These are phyloP conservation scores for Meriones unguiculatus DNA, from an alignment of 2,113 vertebrate species.

Conservation along the genomic window DNA sequence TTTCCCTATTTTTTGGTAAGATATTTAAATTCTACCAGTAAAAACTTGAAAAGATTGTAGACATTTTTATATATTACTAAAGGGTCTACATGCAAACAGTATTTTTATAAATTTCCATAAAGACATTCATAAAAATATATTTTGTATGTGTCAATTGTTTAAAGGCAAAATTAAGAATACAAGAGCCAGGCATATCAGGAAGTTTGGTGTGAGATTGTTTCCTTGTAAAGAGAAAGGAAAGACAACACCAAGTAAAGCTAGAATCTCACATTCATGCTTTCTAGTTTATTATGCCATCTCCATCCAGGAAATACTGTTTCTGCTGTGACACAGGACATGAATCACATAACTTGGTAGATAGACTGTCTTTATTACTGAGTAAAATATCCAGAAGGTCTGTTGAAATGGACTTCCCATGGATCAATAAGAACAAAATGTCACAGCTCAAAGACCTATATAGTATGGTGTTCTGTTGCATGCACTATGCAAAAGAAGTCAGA, in stretches of 20 bases:
- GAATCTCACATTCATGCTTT: constrained; percentile 6
- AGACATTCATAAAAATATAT: constrained; percentile 31
- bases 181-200: not conserved
- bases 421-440: constrained; percentile 49
- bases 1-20: constrained; percentile 50
- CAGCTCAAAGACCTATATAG: not conserved
- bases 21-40: constrained; percentile 10
- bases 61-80: not conserved
- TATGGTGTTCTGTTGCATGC: not conserved
- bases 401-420: constrained; percentile 13
- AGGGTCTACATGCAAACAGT: not conserved
- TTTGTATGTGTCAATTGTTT: constrained; percentile 16
- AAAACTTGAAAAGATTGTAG: constrained; percentile 28
- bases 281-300: constrained; percentile 9
- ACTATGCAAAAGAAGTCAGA: not conserved
- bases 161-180: not conserved
- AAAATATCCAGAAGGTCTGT: not conserved
- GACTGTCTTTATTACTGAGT: not conserved
- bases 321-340: not conserved
- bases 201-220: not conserved
- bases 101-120: not conserved
- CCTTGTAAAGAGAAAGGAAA: not conserved
- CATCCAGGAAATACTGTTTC: not conserved
- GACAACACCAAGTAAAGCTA: constrained; percentile 24
- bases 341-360: not conserved